Base-by-base conservation (phyloP, 2,113 vertebrate genomes). In the Tor tambroides region DNA sequence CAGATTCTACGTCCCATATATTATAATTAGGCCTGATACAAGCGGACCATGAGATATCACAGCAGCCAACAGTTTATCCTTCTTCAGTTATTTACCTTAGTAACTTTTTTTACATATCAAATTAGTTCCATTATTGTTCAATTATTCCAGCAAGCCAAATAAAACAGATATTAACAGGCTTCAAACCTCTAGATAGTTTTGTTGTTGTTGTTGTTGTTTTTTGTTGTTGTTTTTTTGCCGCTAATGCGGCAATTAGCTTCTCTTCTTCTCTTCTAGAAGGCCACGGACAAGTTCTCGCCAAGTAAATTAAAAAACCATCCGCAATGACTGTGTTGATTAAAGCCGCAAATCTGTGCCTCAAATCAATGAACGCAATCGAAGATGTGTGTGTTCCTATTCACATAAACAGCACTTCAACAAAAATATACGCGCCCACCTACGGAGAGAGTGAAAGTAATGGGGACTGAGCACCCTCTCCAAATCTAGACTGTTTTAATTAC, bases 341-440 rank as follows among this genome's bases (percentile, higher is more conserved):
- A 83, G 92, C 91, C 89, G 92, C 63, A 90, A 91, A 91, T 91
- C 92, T 92, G 91, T 92, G 94, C 92, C 76, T 92, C 75, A 90
- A 83, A 92, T 91, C 92, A 91, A 81, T 72, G 91, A 85, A 95
- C 92, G 93, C 94, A 94, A 94, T 93, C 95, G 91, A 95, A 87
- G 94, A 93, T 96, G 96, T 97, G 96, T 95, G 95, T 96, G 96
- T 96, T 95, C 95, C 94, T 95, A 95, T 94, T 93, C 96, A 97
- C 96, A 96, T 98, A 98, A 98, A 98, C 97, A 98, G 92, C 94
- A 94, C 96, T 96, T 94, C 88, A 97, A 96, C 92, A 93, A 97
- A 98, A 98, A 98, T 97, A 97, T 93, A 97, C 97, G 94, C 79
- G 97, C 96, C 97, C 97, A 98, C 98, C 97, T 97, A 98, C 96